Percentiles rank a stretch among this genome's conserved stretches.
Evolutionary conservation across 2,888 invertebrate genomes (phyloP).

Genomic region (Mesorhabditis belari): DNA sequence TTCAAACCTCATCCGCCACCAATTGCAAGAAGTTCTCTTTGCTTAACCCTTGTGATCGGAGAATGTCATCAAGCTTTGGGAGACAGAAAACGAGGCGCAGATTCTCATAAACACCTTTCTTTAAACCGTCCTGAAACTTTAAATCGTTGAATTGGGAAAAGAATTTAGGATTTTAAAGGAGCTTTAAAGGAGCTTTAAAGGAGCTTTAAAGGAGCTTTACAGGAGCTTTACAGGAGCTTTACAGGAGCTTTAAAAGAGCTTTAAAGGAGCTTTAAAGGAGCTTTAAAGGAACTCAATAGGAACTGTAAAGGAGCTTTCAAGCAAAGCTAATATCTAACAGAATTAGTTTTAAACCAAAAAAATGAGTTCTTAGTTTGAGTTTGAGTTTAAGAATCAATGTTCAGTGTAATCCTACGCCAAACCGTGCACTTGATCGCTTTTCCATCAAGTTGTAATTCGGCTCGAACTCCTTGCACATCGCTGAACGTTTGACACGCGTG

Average conservation of each 20-base stretch:
- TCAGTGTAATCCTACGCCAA: no score
- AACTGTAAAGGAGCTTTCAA: no score
- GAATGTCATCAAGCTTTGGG: conserved; percentile 47
- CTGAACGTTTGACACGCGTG: conserved; percentile 48
- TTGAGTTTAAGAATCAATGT: no score
- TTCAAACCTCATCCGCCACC: conserved; percentile 40
- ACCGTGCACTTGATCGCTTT: conserved; percentile 42
- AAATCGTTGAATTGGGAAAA: neutral
- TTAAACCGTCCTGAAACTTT: conserved; percentile 31
- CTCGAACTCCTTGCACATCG: conserved; percentile 38
- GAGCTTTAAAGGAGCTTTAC: neutral
- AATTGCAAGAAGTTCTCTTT: conserved; percentile 45
- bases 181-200: neutral
- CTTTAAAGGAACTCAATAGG: no score
- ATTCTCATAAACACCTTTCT: conserved; percentile 47
- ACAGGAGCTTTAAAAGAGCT: no score
- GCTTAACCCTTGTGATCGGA: conserved; percentile 43
- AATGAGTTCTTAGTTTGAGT: no score
- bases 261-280: no score
- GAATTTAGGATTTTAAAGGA: neutral
- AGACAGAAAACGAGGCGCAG: conserved; percentile 48
- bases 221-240: no score
- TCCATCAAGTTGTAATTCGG: conserved; percentile 47
- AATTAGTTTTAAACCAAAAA: neutral
- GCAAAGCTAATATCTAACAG: neutral